Percentiles rank a stretch among this genome's conserved stretches.
These are phyloP conservation scores for Mastigias papua DNA, from an alignment of 30 jellyfish, hydroid and myxozoan species.

Conservation along the genomic window DNA sequence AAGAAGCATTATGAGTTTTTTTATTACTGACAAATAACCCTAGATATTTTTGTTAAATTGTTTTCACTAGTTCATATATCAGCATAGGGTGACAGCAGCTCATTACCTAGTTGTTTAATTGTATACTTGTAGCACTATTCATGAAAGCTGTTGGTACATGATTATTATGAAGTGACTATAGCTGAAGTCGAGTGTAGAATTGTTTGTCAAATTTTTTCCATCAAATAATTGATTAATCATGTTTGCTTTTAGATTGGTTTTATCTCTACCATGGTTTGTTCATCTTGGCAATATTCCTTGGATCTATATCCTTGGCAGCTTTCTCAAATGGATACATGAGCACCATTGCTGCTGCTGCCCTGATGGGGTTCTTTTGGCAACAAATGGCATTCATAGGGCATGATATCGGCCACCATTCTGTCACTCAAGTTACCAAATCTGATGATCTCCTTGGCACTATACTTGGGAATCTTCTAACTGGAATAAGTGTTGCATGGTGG, in stretches of 20 bases:
- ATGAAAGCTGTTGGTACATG: too few species aligned
- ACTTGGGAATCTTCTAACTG: conserved; percentile 87
- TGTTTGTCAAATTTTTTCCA: background rate
- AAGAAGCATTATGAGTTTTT: too few species aligned
- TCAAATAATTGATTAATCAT: background rate
- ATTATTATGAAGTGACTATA: too few species aligned
- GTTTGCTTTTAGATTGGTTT: conserved; percentile 65
- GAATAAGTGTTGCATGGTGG: conserved; percentile 98
- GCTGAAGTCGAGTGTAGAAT: too few species aligned
- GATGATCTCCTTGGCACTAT: conserved; percentile 83
- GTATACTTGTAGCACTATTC: too few species aligned
- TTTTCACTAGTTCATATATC: too few species aligned
- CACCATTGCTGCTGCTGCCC: conserved; percentile 68
- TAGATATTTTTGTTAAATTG: too few species aligned
- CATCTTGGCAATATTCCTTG: conserved; percentile 53
- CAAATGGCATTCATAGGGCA: conserved; percentile 99
- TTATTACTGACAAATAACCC: too few species aligned
- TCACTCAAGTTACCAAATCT: conserved; percentile 70
- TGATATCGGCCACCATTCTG: conserved; percentile 96
- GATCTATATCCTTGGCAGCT: conserved; percentile 33
- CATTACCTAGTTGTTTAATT: too few species aligned
- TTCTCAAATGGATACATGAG: conserved; percentile 52
- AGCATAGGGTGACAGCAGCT: too few species aligned
- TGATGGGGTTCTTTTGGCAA: conserved; percentile 94
- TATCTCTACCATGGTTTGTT: conserved; percentile 58